A percentile compares a stretch with the other conserved stretches of the same genome.
Evolutionary conservation across 37 sponge, comb jelly and placozoan genomes (phyloP).

Genomic region (Spongilla lacustris): DNA sequence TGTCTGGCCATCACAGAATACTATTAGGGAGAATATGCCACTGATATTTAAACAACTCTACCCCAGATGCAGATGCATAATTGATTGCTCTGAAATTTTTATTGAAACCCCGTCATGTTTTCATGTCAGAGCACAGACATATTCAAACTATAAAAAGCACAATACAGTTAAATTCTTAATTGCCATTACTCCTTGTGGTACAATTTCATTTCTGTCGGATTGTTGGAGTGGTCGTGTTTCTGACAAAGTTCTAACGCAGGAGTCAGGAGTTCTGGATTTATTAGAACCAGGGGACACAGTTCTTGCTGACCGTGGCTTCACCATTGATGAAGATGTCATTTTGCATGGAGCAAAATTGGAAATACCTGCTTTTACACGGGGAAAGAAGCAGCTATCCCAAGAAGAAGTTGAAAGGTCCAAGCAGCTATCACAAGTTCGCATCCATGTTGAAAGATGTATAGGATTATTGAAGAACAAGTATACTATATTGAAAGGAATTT

Average conservation of each 20-base stretch:
- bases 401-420: constrained; percentile 42
- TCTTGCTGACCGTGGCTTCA: constrained; percentile 45
- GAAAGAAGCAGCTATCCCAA: constrained; percentile 43
- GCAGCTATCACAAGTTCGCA: constrained; percentile 34
- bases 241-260: constrained; percentile 36
- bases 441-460: constrained; percentile 58
- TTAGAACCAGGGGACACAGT: constrained; percentile 40
- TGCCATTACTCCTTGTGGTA: constrained; percentile 47
- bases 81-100: constrained; percentile 43
- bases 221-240: constrained; percentile 51
- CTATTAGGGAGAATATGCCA: constrained; percentile 23
- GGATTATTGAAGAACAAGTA: constrained; percentile 45
- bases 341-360: constrained; percentile 45
- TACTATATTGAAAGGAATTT: constrained; percentile 20
- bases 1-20: constrained; percentile 31
- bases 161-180: constrained; percentile 66
- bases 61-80: constrained; percentile 24
- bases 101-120: constrained; percentile 13
- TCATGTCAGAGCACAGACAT: constrained; percentile 28
- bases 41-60: constrained; percentile 23
- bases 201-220: constrained; percentile 27
- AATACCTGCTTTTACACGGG: constrained; percentile 49
- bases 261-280: constrained; percentile 37
- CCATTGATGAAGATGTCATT: constrained; percentile 37
- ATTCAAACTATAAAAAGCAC: constrained; percentile 66